Base-by-base conservation (phyloP, 1,140 invertebrate genomes). In the Dreissena rostriformis region DNA sequence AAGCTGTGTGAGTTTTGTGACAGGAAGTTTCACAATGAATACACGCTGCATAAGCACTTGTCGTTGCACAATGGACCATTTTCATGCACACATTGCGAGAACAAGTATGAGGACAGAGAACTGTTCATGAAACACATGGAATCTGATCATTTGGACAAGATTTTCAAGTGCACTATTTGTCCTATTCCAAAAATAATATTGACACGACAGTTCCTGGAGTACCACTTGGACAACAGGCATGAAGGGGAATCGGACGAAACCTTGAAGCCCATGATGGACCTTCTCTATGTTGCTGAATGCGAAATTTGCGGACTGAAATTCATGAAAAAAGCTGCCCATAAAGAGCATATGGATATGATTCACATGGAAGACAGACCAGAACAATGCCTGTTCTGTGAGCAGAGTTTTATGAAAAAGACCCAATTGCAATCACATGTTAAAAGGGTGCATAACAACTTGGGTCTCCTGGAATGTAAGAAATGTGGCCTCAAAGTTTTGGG, bases 11-110 rank as follows among this genome's bases (percentile, higher is more conserved):
- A 53, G 10, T 49, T 29, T 28, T 79, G 77, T 39, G 51, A 67
- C 28, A 79, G 70, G 26, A 71, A 22, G 8, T 79, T 70, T 67
- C 17, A 11, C 12, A 19, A 8, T 29, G 51, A 29, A 10, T n/a
- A n/a, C n/a, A 19, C 14, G 22, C 12, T 79, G 51, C 19, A 79
- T 39, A 65, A 53, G 26, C 77, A 79, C 57, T 28, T 28, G 6
- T 29, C 19, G 19, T 29, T 79, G 11, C 77, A 79, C 61, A 66
- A 39, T 57, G 77, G 77, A 17, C 77, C 77, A 17, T 79, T 79
- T 22, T 53, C 28, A 11, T 79, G 77, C 55, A 65, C 77, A 17
- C 65, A 70, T 19, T 79, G 77, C 57, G 22, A 53, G 26, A 57
- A 28, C 26, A 66, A 53, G n/a, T 70, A 68, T 26, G 24, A 49